These are phyloP conservation scores for Troilus luridus DNA, from an alignment of 2,888 invertebrate species.

Conservation along the genomic window DNA sequence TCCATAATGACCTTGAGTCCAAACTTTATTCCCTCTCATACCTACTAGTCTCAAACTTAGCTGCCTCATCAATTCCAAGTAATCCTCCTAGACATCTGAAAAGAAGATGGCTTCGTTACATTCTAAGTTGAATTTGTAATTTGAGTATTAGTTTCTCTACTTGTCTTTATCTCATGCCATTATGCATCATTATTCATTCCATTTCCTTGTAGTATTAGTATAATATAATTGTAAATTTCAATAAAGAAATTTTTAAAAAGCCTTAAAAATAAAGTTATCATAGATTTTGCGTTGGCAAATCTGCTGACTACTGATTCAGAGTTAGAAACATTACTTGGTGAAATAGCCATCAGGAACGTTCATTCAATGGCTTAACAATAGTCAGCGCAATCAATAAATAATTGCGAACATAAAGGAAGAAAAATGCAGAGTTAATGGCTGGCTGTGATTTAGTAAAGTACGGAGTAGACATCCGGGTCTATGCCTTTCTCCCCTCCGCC, in stretches of 20 bases:
- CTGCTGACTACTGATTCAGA: neutral
- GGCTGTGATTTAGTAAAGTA: slow-evolving; percentile 40
- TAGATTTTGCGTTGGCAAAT: neutral
- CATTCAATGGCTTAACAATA: slow-evolving; percentile 18
- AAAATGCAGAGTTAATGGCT: neutral
- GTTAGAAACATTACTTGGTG: neutral
- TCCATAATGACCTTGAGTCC: too few species aligned
- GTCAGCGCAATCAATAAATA: neutral
- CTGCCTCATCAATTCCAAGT: too few species aligned
- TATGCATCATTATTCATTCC: too few species aligned
- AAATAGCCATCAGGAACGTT: neutral
- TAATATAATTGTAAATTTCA: too few species aligned
- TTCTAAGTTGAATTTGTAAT: too few species aligned
- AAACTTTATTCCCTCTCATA: too few species aligned
- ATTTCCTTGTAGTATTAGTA: too few species aligned
- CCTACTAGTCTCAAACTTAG: too few species aligned
- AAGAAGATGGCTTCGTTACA: too few species aligned
- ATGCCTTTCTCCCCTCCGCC: slow-evolving; percentile 11
- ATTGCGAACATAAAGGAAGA: slow-evolving; percentile 35
- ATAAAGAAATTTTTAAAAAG: neutral
- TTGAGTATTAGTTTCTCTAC: too few species aligned
- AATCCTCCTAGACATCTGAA: too few species aligned
- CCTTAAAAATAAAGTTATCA: neutral
- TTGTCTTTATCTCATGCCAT: too few species aligned
- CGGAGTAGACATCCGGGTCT: slow-evolving; percentile 42